Percentiles rank a stretch among this genome's conserved stretches.
Evolutionary conservation across 2,113 vertebrate genomes (phyloP).

Genomic region (Glaucidium brasilianum): DNA sequence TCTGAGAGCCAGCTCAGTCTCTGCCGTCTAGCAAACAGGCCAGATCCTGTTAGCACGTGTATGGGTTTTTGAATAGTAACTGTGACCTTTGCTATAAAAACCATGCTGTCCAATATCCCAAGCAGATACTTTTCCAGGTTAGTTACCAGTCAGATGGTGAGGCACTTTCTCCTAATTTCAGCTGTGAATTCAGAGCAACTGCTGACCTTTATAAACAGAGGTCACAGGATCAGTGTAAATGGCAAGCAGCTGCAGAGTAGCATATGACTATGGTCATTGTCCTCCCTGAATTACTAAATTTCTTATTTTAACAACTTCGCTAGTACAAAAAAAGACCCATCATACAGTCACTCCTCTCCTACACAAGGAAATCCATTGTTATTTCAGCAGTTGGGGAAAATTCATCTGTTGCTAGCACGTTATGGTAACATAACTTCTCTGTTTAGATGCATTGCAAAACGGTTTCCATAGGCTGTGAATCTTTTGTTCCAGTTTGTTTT

Average conservation of each 20-base stretch:
- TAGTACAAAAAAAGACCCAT: not conserved
- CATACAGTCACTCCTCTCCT: not conserved
- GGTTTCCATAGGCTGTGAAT: not conserved
- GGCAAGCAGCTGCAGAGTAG: slow-evolving; percentile 51
- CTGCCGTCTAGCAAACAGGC: not conserved
- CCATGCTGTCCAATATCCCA: not conserved
- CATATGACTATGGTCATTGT: slow-evolving; percentile 63
- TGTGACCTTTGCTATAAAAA: not conserved
- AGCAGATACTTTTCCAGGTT: not conserved
- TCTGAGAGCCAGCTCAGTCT: not conserved
- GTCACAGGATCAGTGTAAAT: slow-evolving; percentile 50
- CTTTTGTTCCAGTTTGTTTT: not conserved
- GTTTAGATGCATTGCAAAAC: not conserved
- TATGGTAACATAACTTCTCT: not conserved
- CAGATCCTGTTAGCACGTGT: rapidly evolving
- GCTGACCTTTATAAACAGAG: slow-evolving; percentile 38
- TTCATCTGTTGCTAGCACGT: not conserved
- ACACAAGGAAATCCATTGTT: slow-evolving; percentile 39
- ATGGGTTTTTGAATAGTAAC: not conserved
- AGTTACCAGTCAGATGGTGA: not conserved
- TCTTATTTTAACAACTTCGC: slow-evolving; percentile 32
- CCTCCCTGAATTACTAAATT: slow-evolving; percentile 11
- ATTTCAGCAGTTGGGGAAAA: not conserved
- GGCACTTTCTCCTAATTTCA: not conserved
- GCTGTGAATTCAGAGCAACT: slow-evolving; percentile 32